phyloP scores from a whole-genome alignment of 2,113 vertebrate genomes.

The Cromileptes altivelis region DNA sequence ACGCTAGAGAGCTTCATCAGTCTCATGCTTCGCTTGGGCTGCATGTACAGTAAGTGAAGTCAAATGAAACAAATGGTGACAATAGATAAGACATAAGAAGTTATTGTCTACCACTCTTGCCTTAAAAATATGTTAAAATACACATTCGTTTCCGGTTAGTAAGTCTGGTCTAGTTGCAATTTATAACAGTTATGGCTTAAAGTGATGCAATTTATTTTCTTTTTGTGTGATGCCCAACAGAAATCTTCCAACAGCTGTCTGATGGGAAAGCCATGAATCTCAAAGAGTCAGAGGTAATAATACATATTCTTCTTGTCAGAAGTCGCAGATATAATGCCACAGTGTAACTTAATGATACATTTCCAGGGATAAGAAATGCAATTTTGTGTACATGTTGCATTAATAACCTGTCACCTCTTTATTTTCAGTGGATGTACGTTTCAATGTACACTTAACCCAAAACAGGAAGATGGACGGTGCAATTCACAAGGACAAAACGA shows the following conservation, averaged over 20 bases:
- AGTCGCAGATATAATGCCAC: neutral
- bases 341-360: neutral
- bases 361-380: neutral
- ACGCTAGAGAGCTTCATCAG: conserved; percentile 81
- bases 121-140: neutral
- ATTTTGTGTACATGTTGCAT: neutral
- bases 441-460: conserved; percentile 69
- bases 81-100: too few relatives aligned
- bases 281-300: conserved; percentile 70
- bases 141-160: neutral
- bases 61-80: neutral
- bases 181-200: neutral
- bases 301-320: neutral
- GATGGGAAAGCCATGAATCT: conserved; percentile 68
- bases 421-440: conserved; percentile 62
- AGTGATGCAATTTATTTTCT: neutral
- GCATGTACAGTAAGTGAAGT: conserved; percentile 80
- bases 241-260: conserved; percentile 75
- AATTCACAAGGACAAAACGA: neutral
- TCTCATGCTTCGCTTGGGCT: conserved; percentile 78
- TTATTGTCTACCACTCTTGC: neutral
- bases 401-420: conserved; percentile 11
- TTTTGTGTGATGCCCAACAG: conserved; percentile 55
- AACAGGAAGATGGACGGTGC: neutral
- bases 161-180: too few relatives aligned